Conservation (phyloP, 2,888 invertebrate species). For the Papilio gigon region DNA sequence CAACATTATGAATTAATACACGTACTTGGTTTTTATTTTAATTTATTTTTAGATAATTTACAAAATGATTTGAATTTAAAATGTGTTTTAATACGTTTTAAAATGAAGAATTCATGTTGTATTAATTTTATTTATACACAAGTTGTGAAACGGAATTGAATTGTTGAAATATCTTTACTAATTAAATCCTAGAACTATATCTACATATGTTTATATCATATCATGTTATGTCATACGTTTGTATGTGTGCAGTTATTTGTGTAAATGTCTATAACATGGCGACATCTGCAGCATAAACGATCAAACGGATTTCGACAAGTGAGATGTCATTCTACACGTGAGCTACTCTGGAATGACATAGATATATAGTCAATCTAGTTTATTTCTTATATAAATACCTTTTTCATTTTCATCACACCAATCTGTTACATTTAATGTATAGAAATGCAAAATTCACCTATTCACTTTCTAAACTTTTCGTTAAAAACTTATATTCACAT, state of each 20-base stretch:
- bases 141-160: slow-evolving; percentile 10
- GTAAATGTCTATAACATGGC: no score
- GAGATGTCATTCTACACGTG: not conserved
- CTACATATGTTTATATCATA: no score
- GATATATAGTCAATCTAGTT: no score
- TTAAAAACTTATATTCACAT: not conserved
- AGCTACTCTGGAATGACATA: no score
- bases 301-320: not conserved
- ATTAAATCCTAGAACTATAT: not conserved
- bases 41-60: slow-evolving; percentile 7
- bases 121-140: slow-evolving; percentile 17
- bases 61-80: slow-evolving; percentile 21
- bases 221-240: not conserved
- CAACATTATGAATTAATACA: not conserved
- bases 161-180: not conserved
- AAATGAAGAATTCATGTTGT: slow-evolving; percentile 1
- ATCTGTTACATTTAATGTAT: no score
- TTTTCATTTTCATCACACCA: not conserved
- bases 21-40: slow-evolving; percentile 13
- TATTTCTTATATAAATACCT: not conserved
- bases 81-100: slow-evolving; percentile 26
- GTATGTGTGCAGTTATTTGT: no score
- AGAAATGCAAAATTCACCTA: no score
- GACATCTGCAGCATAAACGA: no score
- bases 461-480: not conserved